Percentiles rank a stretch among this genome's conserved stretches.
phyloP scores from a whole-genome alignment of 2,797 vertebrate species.

The Coendou prehensilis region DNA sequence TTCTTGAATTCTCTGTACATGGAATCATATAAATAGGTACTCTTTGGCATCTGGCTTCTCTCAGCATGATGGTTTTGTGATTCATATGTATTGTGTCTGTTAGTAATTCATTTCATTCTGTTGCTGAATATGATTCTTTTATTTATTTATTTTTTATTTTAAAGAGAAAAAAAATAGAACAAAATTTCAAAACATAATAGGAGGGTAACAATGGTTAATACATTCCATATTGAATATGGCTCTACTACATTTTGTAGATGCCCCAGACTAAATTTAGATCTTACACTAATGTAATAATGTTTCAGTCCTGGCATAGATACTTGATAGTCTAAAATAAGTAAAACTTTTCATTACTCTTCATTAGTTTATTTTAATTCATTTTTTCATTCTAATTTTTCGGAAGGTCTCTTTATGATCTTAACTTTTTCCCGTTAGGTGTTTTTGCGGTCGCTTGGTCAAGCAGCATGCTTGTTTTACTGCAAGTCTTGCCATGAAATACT shows the following conservation, averaged over 20 bases:
- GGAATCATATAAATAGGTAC: background rate
- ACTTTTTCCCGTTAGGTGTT: slow-evolving; percentile 91
- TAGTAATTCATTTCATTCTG: slow-evolving; percentile 31
- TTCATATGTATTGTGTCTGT: background rate
- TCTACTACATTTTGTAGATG: background rate
- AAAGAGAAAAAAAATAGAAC: no score
- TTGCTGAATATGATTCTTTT: slow-evolving; percentile 10
- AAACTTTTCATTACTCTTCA: background rate
- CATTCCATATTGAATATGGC: background rate
- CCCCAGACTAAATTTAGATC: background rate
- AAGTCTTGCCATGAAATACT: slow-evolving; percentile 97
- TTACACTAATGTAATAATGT: slow-evolving; percentile 47
- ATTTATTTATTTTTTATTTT: no score
- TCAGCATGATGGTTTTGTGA: background rate
- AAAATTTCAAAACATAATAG: no score
- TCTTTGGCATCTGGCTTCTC: background rate
- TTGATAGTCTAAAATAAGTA: slow-evolving; percentile 35
- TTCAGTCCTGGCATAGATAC: background rate
- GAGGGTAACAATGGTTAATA: no score
- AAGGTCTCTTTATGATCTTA: background rate
- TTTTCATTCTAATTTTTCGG: slow-evolving; percentile 43
- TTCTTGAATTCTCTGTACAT: slow-evolving; percentile 13
- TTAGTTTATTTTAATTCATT: slow-evolving; percentile 57
- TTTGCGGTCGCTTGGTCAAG: slow-evolving; percentile 97
- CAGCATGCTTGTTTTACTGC: slow-evolving; percentile 98